These are phyloP conservation scores for Magallana nippona DNA, from an alignment of 2,888 invertebrate genomes.

Conservation along the genomic window DNA sequence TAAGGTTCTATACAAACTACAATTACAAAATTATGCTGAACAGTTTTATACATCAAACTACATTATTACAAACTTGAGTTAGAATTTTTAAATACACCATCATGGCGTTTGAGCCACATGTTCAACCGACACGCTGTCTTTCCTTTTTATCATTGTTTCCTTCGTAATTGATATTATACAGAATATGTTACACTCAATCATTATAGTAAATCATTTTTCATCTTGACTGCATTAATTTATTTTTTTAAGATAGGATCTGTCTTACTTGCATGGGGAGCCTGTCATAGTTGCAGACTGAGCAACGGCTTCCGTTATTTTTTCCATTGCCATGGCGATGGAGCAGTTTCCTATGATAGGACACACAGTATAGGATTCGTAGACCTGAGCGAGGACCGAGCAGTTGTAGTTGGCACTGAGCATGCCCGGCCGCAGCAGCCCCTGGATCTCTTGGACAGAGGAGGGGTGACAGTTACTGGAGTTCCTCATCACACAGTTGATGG, in stretches of 20 bases:
- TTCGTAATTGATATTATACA: too few species aligned
- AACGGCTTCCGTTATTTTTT: not conserved
- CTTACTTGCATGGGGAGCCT: not conserved
- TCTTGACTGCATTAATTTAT: not conserved
- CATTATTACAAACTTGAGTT: too few species aligned
- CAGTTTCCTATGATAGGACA: slow-evolving; percentile 31
- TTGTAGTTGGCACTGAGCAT: slow-evolving; percentile 31
- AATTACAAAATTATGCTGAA: not conserved
- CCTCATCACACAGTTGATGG: slow-evolving; percentile 28
- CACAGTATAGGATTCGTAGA: not conserved
- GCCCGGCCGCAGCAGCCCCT: slow-evolving; percentile 39
- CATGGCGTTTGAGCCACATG: too few species aligned
- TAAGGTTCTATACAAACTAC: not conserved
- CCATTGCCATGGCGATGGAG: not conserved
- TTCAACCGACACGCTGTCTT: too few species aligned
- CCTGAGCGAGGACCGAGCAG: slow-evolving; percentile 28
- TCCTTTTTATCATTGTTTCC: too few species aligned
- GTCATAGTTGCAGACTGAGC: not conserved
- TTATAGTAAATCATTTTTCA: too few species aligned
- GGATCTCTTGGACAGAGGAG: slow-evolving; percentile 31
- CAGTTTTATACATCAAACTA: not conserved
- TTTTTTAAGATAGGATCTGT: not conserved
- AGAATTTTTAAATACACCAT: too few species aligned
- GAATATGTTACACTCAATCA: too few species aligned
- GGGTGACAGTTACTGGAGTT: slow-evolving; percentile 45